These are phyloP conservation scores for Orthosia incerta DNA, from an alignment of 2,888 invertebrate species.

Conservation along the genomic window DNA sequence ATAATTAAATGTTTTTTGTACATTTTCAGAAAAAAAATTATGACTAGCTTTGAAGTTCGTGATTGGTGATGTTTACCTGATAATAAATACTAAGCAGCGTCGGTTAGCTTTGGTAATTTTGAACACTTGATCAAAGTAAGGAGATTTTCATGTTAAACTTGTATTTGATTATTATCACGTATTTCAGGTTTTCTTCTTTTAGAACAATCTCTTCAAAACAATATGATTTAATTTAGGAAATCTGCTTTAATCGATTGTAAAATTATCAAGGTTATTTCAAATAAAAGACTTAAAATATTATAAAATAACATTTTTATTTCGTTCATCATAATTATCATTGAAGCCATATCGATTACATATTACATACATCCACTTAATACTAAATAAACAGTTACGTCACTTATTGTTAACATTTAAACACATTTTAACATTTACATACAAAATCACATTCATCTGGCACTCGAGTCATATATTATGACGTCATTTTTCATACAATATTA, in stretches of 20 bases:
- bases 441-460: constrained; percentile 89
- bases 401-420: constrained; percentile 77
- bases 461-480: constrained; percentile 75
- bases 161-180: too few relatives aligned
- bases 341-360: constrained; percentile 85
- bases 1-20: too few relatives aligned
- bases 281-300: constrained; percentile 75
- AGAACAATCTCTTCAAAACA: too few relatives aligned
- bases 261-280: background rate
- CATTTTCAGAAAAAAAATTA: too few relatives aligned
- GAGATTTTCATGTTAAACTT: too few relatives aligned
- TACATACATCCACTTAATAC: constrained; percentile 83
- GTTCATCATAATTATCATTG: constrained; percentile 81
- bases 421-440: constrained; percentile 81
- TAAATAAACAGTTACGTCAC: constrained; percentile 80
- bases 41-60: background rate
- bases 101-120: background rate
- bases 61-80: background rate
- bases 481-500: constrained; percentile 64
- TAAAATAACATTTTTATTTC: constrained; percentile 89
- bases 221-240: too few relatives aligned
- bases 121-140: background rate
- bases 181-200: too few relatives aligned
- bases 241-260: background rate
- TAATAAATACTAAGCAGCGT: constrained; percentile 3